Percentiles rank a stretch among this genome's conserved stretches.
Evolutionary conservation across 1,140 invertebrate species (phyloP).

Genomic region (Pararge aegeria): DNA sequence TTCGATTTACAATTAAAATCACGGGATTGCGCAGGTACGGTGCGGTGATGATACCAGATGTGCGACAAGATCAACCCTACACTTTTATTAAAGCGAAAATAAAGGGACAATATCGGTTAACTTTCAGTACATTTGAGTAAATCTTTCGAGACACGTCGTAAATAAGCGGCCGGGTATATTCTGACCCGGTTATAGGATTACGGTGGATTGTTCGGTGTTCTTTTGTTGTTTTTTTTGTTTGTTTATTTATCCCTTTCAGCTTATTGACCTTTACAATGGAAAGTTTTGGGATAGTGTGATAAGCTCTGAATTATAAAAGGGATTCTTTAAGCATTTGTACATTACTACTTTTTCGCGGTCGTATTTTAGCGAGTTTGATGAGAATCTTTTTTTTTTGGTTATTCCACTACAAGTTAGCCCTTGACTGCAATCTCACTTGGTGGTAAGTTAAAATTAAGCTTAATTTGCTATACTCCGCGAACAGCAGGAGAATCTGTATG

Average conservation of each 20-base stretch:
- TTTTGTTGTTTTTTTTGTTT: not conserved
- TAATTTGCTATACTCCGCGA: no score
- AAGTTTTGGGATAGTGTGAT: not conserved
- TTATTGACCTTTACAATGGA: not conserved
- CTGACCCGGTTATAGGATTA: conserved; percentile 6
- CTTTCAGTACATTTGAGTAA: conserved; percentile 21
- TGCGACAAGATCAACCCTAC: not conserved
- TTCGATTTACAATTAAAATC: no score
- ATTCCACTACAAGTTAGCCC: no score
- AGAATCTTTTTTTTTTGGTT: no score
- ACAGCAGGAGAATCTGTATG: no score
- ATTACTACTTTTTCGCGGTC: no score
- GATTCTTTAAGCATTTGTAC: no score
- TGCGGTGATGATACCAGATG: no score
- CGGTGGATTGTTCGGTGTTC: not conserved
- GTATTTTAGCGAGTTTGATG: no score
- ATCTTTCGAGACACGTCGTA: conserved; percentile 20
- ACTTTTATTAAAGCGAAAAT: conserved; percentile 13
- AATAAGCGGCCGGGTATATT: conserved; percentile 14
- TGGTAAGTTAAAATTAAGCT: no score
- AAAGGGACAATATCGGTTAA: conserved; percentile 22
- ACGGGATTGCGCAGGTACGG: no score
- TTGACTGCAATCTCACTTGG: no score
- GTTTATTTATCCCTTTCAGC: not conserved
- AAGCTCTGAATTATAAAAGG: not conserved